Evolutionary conservation across 2,888 invertebrate species (phyloP).

Genomic region (Candidula unifasciata): DNA sequence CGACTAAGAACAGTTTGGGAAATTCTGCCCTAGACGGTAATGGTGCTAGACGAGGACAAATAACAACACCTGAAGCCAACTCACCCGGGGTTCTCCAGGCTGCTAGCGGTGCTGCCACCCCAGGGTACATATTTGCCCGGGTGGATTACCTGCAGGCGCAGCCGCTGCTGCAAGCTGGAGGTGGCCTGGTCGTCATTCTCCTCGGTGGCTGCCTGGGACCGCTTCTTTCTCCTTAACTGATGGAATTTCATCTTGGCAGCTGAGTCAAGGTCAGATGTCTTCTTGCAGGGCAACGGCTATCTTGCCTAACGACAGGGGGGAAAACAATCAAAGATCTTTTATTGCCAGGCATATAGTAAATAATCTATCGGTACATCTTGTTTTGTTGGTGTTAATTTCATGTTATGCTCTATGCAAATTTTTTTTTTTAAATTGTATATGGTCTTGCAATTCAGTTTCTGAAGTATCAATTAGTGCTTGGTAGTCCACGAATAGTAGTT

Average conservation of each 20-base stretch:
- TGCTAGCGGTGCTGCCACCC: background rate
- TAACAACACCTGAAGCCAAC: background rate
- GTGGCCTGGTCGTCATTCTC: background rate
- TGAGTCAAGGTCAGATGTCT: background rate
- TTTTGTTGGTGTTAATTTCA: too few relatives aligned
- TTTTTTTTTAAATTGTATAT: too few relatives aligned
- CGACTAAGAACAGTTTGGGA: too few relatives aligned
- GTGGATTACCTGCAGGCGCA: conserved; percentile 16
- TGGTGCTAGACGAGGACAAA: too few relatives aligned
- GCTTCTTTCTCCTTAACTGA: background rate
- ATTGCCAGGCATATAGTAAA: too few relatives aligned
- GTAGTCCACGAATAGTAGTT: too few relatives aligned
- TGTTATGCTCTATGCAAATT: too few relatives aligned
- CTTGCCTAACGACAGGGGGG: background rate
- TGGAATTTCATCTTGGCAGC: background rate
- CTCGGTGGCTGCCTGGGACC: background rate
- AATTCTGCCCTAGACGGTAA: too few relatives aligned
- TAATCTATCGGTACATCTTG: too few relatives aligned
- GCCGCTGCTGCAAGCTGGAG: background rate
- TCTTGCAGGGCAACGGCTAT: background rate
- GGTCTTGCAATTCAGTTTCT: too few relatives aligned
- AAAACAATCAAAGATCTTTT: too few relatives aligned
- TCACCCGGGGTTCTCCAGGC: background rate
- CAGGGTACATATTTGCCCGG: conserved; percentile 29
- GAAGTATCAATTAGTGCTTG: too few relatives aligned